Evolutionary conservation across 1,140 invertebrate species (phyloP).

Genomic region (Aphaenogaster ashmeadi): DNA sequence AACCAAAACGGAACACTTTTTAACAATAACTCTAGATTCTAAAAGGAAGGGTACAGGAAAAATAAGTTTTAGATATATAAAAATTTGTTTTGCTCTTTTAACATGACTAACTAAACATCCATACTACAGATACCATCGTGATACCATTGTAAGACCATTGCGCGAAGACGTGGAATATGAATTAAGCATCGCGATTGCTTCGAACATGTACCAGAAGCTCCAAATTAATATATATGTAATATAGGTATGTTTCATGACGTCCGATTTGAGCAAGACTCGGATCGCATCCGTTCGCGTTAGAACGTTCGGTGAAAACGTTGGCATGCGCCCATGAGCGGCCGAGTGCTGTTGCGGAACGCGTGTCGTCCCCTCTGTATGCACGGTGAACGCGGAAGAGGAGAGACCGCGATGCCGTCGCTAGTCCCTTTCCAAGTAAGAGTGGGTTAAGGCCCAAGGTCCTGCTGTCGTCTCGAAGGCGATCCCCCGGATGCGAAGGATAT

Average conservation of each 20-base stretch:
- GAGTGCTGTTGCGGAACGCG: constrained; percentile 61
- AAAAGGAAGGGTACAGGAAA: background rate
- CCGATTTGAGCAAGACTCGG: background rate
- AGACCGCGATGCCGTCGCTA: constrained; percentile 78
- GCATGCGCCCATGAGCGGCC: constrained; percentile 44
- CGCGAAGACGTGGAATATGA: background rate
- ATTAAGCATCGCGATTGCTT: background rate
- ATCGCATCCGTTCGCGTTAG: background rate
- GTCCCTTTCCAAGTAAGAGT: constrained; percentile 85
- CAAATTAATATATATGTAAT: background rate
- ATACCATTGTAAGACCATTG: background rate
- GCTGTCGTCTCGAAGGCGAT: constrained; percentile 81
- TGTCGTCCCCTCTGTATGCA: background rate
- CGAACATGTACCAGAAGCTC: background rate
- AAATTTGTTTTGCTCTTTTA: background rate
- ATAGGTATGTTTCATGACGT: background rate
- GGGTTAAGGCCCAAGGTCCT: constrained; percentile 87
- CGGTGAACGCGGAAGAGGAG: constrained; percentile 78
- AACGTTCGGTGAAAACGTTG: constrained; percentile 6
- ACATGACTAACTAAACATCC: background rate
- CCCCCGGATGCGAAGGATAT: constrained; percentile 81
- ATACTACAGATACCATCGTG: background rate
- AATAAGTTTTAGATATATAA: background rate
- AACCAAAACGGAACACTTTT: background rate
- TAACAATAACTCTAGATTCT: background rate